Evolutionary conservation across 1,140 invertebrate species (phyloP), one percentile per base, ranked within the genome.

Genomic region (Tetraneura akinire): DNA sequence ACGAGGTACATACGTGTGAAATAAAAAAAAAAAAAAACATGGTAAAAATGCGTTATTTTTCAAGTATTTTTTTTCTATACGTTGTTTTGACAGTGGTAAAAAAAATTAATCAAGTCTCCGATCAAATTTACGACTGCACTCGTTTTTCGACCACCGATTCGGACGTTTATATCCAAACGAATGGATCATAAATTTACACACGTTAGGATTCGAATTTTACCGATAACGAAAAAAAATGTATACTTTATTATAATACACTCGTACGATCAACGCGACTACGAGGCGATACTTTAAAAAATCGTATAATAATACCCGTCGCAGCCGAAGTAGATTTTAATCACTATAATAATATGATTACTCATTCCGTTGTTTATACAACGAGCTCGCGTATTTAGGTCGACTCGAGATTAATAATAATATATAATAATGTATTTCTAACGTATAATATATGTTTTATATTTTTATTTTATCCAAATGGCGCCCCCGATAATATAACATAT

Each of bases 291-390:
- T 32, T 29, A 32, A 32, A 66, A 66, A 66, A 42, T 42, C 42
- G 42, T 66, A 66, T n/a, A n/a, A n/a, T n/a, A n/a, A n/a, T 29
- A 21, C 21, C 64, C 32, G n/a, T n/a, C 62, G 62, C 60, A 21
- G 14, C 60, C 57, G 60, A 18, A 32, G 60, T n/a, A 42, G 32
- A 42, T 62, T 32, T 18, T 66, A 66, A 66, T 66, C 64, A 66
- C 64, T 66, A 66, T n/a, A n/a, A n/a, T n/a, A n/a, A n/a, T n/a
- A n/a, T 66, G 64, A 66, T 66, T 66, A 66, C 32, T 66, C 64
- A 66, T 66, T 66, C 42, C 37, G 64, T 66, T 66, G 64, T 66
- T 42, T 66, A 66, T 66, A 66, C 64, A 66, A 42, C 64, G 37
- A n/a, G n/a, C n/a, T 32, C 3, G 32, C 64, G 18, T 66, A 66